These are phyloP conservation scores for Sesia apiformis DNA, from an alignment of 2,888 invertebrate genomes.

Conservation along the genomic window DNA sequence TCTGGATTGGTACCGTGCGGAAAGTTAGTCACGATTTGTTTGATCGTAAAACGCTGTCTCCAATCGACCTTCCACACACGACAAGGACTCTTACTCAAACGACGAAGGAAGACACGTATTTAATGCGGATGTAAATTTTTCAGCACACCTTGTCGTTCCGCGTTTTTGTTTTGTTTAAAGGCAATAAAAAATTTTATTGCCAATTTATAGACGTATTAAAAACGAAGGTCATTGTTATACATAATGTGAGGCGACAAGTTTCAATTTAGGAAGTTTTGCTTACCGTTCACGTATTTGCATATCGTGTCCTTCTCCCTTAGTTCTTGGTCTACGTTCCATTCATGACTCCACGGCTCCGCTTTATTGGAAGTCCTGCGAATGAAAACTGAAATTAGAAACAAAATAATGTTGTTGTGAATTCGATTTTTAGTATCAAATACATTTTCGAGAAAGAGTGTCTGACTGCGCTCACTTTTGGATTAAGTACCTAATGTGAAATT, in stretches of 20 bases:
- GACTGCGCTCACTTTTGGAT: too few species aligned
- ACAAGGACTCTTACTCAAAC: slow-evolving; percentile 21
- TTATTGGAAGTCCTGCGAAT: slow-evolving; percentile 51
- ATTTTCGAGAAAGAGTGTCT: too few species aligned
- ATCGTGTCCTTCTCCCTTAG: slow-evolving; percentile 47
- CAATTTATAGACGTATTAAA: background rate
- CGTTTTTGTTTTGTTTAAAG: background rate
- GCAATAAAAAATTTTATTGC: background rate
- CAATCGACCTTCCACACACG: slow-evolving; percentile 47
- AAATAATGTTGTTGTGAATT: too few species aligned
- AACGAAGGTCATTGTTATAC: slow-evolving; percentile 13
- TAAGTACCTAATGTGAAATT: too few species aligned
- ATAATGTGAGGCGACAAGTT: too few species aligned
- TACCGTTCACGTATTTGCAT: slow-evolving; percentile 63
- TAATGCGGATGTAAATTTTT: slow-evolving; percentile 11
- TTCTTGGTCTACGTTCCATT: slow-evolving; percentile 58
- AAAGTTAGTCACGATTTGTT: slow-evolving; percentile 61
- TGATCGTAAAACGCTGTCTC: slow-evolving; percentile 39
- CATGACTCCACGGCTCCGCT: slow-evolving; percentile 47
- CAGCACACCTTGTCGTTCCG: slow-evolving; percentile 12
- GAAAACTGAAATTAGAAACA: slow-evolving; percentile 6
- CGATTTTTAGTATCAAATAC: too few species aligned
- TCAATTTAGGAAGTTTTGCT: slow-evolving; percentile 13
- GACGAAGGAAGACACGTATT: slow-evolving; percentile 16
- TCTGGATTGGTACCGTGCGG: slow-evolving; percentile 72